Evolutionary conservation across 2,113 vertebrate species (phyloP).

Genomic region (Bubalus kerabau): DNA sequence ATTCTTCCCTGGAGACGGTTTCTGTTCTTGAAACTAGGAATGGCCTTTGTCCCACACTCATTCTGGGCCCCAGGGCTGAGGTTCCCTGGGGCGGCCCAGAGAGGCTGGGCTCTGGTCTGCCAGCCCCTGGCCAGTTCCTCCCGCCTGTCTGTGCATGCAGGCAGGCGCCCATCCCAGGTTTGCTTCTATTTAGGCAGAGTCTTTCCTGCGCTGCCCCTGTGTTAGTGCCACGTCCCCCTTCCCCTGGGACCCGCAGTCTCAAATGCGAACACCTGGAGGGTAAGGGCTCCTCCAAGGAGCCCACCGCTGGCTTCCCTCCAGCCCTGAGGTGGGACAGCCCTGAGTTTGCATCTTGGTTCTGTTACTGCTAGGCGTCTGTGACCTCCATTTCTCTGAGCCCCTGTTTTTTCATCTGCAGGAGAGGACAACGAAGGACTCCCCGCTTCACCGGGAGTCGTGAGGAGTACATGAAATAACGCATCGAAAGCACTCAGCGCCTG

Average conservation of each 20-base stretch:
- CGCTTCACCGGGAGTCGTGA: rapidly evolving
- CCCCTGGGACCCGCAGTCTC: background rate
- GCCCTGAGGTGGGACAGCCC: background rate
- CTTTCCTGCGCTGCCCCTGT: rapidly evolving
- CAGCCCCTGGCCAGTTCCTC: background rate
- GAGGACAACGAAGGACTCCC: background rate
- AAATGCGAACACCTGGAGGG: background rate
- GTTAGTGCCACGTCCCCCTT: background rate
- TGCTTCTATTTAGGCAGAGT: rapidly evolving
- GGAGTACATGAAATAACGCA: rapidly evolving
- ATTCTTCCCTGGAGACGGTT: background rate
- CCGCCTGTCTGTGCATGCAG: background rate
- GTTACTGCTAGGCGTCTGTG: background rate
- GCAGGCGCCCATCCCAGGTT: background rate
- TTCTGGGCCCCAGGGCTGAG: background rate
- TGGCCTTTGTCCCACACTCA: background rate
- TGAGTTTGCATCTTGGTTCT: background rate
- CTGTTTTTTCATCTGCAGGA: background rate
- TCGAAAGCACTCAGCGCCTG: rapidly evolving
- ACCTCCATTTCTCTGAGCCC: background rate
- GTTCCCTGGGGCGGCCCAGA: background rate
- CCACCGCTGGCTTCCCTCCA: background rate
- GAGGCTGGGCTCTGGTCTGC: background rate
- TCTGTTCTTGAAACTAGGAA: background rate
- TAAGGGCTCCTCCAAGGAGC: background rate